Base-by-base conservation (phyloP, 2,888 invertebrate species). In the Acanthopleura granulata region DNA sequence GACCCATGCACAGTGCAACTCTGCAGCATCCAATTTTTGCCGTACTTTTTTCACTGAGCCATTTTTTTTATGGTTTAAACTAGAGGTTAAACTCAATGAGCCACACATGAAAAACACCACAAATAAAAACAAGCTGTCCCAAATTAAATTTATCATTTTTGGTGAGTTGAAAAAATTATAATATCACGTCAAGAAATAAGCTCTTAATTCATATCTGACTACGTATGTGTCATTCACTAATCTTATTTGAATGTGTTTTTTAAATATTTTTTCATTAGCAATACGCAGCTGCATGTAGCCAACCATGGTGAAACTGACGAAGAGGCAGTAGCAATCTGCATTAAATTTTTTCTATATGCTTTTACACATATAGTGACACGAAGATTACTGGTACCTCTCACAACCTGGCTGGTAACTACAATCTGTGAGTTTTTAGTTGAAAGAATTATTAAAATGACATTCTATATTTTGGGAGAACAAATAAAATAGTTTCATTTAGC, bases 61-160 rank as follows among this genome's bases (percentile, higher is more conserved):
- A n/a, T 57, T 57, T 57, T 57, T 51, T 57, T 57, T 57, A 4
- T 57, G n/a, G 3, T 12, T 4, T n/a, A 57, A 57, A 57, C 57
- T n/a, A 22, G 22, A 57, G 57, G 57, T 57, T 22, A 57, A 51
- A 18, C 18, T 1, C 12, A 57, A 22, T 12, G 57, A 57, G 22
- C 57, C 57, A 22, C 6, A 22, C 57, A 57, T 40, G 40, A 57
- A 57, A 57, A 57, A 57, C 57, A 57, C 22, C 57, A 57, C 57
- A 22, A 57, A 57, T 57, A 57, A 57, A 57, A 57, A 57, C 57
- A 57, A 22, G 57, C 57, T 57, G 57, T 57, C n/a, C 22, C 22
- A 57, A 57, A 27, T 66, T 66, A 27, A 66, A 66, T 66, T 66
- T 27, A 66, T 66, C 66, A 66, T 66, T 66, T 27, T 66, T 18